phyloP scores from a whole-genome alignment of 2,113 vertebrate species.

The Cheilinus undulatus region DNA sequence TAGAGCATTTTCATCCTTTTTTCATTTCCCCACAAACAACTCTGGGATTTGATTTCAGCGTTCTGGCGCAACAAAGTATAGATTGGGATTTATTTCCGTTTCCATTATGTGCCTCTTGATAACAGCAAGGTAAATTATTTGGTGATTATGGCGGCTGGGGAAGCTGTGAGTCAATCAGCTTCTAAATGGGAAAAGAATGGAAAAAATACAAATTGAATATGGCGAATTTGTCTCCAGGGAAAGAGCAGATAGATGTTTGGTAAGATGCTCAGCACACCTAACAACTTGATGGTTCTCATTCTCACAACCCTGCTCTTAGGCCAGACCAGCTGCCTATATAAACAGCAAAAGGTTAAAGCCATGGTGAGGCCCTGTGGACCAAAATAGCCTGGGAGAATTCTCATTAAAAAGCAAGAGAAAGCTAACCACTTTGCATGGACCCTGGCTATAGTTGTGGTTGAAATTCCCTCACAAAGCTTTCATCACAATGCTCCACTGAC shows the following conservation, averaged over 20 bases:
- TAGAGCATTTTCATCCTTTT: conserved; percentile 14
- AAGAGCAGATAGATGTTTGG: conserved; percentile 27
- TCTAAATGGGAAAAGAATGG: conserved; percentile 63
- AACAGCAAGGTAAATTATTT: conserved; percentile 70
- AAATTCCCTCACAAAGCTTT: conserved; percentile 61
- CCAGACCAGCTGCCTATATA: conserved; percentile 48
- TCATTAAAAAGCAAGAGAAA: conserved; percentile 63
- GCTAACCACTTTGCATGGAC: conserved; percentile 46
- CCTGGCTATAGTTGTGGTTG: conserved; percentile 34
- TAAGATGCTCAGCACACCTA: conserved; percentile 59
- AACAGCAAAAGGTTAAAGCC: conserved; percentile 54
- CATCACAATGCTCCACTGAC: conserved; percentile 58
- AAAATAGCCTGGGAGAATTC: conserved; percentile 60
- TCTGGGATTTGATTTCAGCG: conserved; percentile 47
- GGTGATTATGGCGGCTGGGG: conserved; percentile 56
- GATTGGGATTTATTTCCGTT: conserved; percentile 63
- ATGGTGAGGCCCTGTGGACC: conserved; percentile 50
- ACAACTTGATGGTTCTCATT: conserved; percentile 57
- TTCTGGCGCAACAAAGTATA: conserved; percentile 46
- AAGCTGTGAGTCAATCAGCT: conserved; percentile 63
- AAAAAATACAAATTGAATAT: conserved; percentile 72
- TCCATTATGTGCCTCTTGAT: conserved; percentile 69
- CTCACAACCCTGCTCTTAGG: neutral
- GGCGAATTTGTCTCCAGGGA: conserved; percentile 55
- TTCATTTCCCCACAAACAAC: conserved; percentile 39